These are phyloP conservation scores for Lacanobia oleracea DNA, from an alignment of 2,888 invertebrate genomes.

Conservation along the genomic window DNA sequence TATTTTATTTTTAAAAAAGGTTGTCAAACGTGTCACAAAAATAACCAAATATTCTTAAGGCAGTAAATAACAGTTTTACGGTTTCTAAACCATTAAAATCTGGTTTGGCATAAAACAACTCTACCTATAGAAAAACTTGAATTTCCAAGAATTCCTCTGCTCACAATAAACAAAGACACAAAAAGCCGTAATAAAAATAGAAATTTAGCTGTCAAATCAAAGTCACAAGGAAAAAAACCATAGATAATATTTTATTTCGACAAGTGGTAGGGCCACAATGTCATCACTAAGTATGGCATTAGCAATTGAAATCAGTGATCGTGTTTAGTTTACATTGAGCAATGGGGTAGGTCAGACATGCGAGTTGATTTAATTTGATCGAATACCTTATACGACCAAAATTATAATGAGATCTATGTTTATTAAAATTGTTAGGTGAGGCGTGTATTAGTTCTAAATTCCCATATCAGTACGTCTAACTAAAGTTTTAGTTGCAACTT, in stretches of 20 bases:
- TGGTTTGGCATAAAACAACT: not conserved
- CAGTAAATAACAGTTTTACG: conserved; percentile 11
- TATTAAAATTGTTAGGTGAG: conserved; percentile 11
- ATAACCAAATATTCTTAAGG: not conserved
- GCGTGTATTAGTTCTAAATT: conserved; percentile 14
- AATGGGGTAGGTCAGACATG: conserved; percentile 88
- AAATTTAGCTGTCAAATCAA: not conserved
- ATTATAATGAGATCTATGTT: conserved; percentile 46
- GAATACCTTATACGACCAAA: conserved; percentile 53
- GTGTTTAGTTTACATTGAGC: conserved; percentile 81
- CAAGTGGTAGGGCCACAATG: conserved; percentile 69
- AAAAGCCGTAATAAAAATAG: not conserved
- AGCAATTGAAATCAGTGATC: conserved; percentile 85
- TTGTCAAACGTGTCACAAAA: not conserved
- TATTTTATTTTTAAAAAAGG: not conserved
- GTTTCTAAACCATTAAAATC: conserved; percentile 9
- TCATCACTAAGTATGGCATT: conserved; percentile 76
- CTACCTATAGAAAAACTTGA: not conserved
- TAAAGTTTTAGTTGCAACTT: too few species aligned
- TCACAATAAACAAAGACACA: not conserved
- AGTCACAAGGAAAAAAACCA: too few species aligned
- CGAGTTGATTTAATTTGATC: conserved; percentile 76
- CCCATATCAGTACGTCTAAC: not conserved
- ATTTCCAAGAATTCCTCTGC: not conserved
- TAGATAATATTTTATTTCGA: too few species aligned